Percentiles rank a stretch among this genome's conserved stretches.
Evolutionary conservation across 2,113 vertebrate genomes (phyloP).

Genomic region (Haliaeetus leucogaster): DNA sequence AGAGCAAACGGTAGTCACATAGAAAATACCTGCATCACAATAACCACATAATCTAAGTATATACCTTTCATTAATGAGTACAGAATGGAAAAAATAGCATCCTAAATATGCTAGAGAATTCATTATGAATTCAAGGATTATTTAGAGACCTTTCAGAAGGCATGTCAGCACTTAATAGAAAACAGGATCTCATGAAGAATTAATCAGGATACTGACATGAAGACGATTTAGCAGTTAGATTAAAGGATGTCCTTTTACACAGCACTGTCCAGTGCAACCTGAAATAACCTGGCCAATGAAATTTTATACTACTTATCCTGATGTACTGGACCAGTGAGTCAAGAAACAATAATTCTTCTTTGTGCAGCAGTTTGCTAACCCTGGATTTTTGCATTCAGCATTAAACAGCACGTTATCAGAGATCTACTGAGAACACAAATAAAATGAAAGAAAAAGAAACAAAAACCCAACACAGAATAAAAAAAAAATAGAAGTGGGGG

Average conservation of each 20-base stretch:
- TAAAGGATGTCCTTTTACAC: background rate
- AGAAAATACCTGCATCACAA: background rate
- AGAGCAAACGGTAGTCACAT: background rate
- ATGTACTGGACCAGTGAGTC: background rate
- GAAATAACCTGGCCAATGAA: background rate
- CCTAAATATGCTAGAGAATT: background rate
- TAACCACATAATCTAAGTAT: background rate
- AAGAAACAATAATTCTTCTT: background rate
- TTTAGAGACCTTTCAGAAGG: background rate
- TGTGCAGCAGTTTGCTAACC: background rate
- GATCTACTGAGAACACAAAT: background rate
- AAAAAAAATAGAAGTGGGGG: background rate
- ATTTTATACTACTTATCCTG: background rate
- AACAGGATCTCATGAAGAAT: background rate
- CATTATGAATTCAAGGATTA: background rate
- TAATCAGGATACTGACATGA: background rate
- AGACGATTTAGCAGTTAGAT: constrained; percentile 9
- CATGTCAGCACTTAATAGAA: background rate
- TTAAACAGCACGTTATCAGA: background rate
- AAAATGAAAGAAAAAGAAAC: background rate
- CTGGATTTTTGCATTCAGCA: background rate
- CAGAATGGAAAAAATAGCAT: background rate
- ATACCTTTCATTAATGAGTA: background rate
- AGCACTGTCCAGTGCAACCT: background rate
- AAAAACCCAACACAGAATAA: background rate